Base-by-base conservation (phyloP, 2,888 invertebrate genomes). In the Serripes groenlandicus region DNA sequence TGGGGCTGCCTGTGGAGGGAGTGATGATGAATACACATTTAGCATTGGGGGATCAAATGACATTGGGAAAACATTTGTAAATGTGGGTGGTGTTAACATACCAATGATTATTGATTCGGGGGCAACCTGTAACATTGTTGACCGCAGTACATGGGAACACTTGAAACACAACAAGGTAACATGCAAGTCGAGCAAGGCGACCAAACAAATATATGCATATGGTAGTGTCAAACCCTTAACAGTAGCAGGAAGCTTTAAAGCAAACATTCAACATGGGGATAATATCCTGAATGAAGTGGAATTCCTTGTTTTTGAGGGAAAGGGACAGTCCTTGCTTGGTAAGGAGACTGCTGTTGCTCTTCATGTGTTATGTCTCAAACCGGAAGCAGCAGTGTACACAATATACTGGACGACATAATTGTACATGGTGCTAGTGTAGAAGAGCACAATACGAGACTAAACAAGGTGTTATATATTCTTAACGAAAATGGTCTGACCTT, bases 91-190 rank as follows among this genome's bases (percentile, higher is more conserved):
- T 21, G 32, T 75, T 26, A 3, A 15, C 0, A 2, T 80, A 18
- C 28, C 23, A 3, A 75, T 80, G 71, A 66, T 72, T 9, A 71
- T 80, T 30, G 75, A 75, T 26, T 75, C 75, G 0, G 80, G 80
- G 18, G 62, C 70, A 2, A 21, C 2, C 34, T 35, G 68, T 28
- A 60, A 60, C 30, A 34, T 66, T 34, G 30, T 66, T 4, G 66
- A 66, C 66, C 32, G 18, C 15, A 35, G 21, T 18, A 60, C 58
- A 3, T 58, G 30, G 30, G 28, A 60, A 1, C 4, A 15, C 30
- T 15, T 60, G 28, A 60, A 56, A 23, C 21, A 26, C 9, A 21
- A 56, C 9, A 54, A n/a, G 23, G 26, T 56, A 56, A 11, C 11
- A 11, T 56, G 56, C 23, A 1, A n/a, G n/a, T 26, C 23, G 9